Percentiles rank a stretch among this genome's conserved stretches.
phyloP scores from a whole-genome alignment of 2,113 vertebrate genomes.

The Pluvialis apricaria region DNA sequence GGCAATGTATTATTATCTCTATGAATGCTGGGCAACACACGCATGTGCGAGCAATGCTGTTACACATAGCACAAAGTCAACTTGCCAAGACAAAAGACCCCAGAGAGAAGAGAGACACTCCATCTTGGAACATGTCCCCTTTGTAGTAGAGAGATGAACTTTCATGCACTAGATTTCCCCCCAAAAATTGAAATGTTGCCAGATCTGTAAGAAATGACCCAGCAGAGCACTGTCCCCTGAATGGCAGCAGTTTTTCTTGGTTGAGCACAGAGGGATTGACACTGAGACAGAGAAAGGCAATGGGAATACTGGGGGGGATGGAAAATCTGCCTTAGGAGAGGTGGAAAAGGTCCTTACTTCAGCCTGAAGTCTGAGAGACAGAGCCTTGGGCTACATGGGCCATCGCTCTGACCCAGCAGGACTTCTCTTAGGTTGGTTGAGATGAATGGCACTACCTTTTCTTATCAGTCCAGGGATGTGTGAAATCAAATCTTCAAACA shows the following conservation, averaged over 20 bases:
- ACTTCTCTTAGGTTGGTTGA: background rate
- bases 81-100: background rate
- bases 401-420: background rate
- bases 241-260: background rate
- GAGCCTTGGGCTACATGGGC: background rate
- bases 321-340: background rate
- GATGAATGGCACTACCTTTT: background rate
- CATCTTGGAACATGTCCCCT: background rate
- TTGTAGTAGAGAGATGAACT: background rate
- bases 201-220: background rate
- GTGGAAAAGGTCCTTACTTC: background rate
- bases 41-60: fast-evolving
- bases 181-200: background rate
- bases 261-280: background rate
- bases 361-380: background rate
- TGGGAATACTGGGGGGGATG: background rate
- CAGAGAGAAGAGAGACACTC: background rate
- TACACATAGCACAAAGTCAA: background rate
- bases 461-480: background rate
- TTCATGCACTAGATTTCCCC: background rate
- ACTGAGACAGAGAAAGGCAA: background rate
- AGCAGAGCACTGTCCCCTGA: background rate
- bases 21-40: background rate
- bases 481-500: background rate
- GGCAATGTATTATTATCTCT: background rate